Evolutionary conservation across 2,888 invertebrate genomes (phyloP).

Genomic region (Heliothis peltigera): DNA sequence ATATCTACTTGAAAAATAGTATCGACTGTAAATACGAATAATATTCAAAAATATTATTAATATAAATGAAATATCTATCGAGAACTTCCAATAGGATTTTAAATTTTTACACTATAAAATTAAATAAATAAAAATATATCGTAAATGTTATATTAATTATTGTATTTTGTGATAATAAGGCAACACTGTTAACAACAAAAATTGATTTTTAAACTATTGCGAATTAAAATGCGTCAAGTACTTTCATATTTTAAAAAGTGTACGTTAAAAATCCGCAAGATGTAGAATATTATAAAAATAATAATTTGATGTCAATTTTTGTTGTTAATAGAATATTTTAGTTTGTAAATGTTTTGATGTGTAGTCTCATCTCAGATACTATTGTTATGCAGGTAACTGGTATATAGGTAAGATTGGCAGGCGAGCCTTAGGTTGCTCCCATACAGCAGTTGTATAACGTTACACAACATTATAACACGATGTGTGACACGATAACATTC

Average conservation of each 20-base stretch:
- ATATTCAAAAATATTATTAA: slow-evolving; percentile 37
- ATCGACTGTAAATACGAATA: slow-evolving; percentile 48
- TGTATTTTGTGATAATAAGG: slow-evolving; percentile 38
- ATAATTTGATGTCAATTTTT: slow-evolving; percentile 16
- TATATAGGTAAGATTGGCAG: slow-evolving; percentile 12
- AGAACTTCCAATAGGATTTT: slow-evolving; percentile 63
- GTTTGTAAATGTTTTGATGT: slow-evolving; percentile 46
- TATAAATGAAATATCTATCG: slow-evolving; percentile 36
- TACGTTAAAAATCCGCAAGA: slow-evolving; percentile 13
- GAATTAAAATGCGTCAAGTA: neutral
- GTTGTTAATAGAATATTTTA: slow-evolving; percentile 28
- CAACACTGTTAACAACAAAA: slow-evolving; percentile 32
- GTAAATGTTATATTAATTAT: slow-evolving; percentile 39
- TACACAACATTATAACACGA: too few relatives aligned
- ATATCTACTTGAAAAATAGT: slow-evolving; percentile 44
- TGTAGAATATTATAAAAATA: slow-evolving; percentile 1
- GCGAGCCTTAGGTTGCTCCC: too few relatives aligned
- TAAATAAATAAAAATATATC: slow-evolving; percentile 49
- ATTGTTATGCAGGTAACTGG: slow-evolving; percentile 24
- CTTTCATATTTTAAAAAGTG: too few relatives aligned
- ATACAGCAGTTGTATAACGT: too few relatives aligned
- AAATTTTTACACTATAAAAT: slow-evolving; percentile 49
- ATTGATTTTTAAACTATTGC: neutral
- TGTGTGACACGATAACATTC: too few relatives aligned
- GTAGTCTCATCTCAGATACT: slow-evolving; percentile 46